phyloP scores from a whole-genome alignment of 2,797 vertebrate species.

The Kryptolebias ocellatus region DNA sequence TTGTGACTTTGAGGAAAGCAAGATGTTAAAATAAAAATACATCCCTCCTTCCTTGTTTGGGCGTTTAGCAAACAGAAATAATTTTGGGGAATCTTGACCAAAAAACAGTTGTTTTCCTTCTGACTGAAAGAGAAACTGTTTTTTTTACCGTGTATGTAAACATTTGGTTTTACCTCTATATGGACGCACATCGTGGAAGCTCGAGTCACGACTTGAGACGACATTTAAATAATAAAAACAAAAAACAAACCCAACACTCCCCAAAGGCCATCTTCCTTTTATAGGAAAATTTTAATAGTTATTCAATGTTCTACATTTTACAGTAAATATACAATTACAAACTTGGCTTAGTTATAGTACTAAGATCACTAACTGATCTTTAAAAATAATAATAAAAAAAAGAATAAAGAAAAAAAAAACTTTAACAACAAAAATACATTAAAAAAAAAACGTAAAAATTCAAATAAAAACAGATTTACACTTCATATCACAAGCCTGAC shows the following conservation, averaged over 20 bases:
- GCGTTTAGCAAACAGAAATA: too few relatives aligned
- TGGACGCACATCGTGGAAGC: too few relatives aligned
- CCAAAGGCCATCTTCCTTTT: conserved; percentile 74
- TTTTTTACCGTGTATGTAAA: too few relatives aligned
- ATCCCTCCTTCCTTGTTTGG: too few relatives aligned
- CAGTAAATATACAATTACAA: conserved; percentile 99
- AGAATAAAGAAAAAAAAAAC: conserved; percentile 78
- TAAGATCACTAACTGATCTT: conserved; percentile 96
- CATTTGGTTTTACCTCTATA: too few relatives aligned
- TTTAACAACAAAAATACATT: conserved; percentile 54
- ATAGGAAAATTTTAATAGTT: conserved; percentile 98
- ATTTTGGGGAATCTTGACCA: too few relatives aligned
- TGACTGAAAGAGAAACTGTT: too few relatives aligned
- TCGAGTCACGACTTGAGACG: too few relatives aligned
- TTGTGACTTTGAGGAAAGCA: too few relatives aligned
- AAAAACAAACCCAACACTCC: background rate
- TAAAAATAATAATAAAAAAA: conserved; percentile 78
- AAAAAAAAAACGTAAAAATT: conserved; percentile 40
- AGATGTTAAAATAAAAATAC: too few relatives aligned
- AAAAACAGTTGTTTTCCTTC: too few relatives aligned
- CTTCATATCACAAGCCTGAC: conserved; percentile 91
- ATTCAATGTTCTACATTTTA: conserved; percentile 99
- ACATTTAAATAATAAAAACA: background rate
- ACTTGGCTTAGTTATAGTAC: conserved; percentile 98
- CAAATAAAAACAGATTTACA: conserved; percentile 89